Evolutionary conservation across 2,797 vertebrate species (phyloP).

Genomic region (Pangasius djambal): DNA sequence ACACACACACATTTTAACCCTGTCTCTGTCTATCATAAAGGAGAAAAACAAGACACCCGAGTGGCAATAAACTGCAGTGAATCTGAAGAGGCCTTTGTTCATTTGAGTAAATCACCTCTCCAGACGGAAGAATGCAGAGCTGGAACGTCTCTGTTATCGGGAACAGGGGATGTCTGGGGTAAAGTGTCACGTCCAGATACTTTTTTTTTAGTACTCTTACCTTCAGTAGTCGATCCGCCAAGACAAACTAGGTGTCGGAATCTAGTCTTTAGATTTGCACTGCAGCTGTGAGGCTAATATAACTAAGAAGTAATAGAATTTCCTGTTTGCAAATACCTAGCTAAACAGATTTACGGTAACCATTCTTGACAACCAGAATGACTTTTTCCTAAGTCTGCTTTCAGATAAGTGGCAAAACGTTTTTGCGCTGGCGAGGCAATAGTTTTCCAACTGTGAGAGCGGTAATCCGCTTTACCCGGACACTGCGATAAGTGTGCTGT

Average conservation of each 20-base stretch:
- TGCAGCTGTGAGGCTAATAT: background rate
- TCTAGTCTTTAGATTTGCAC: background rate
- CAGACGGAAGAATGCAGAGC: slow-evolving; percentile 20
- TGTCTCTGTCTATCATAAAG: slow-evolving; percentile 9
- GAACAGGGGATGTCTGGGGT: background rate
- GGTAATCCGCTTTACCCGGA: background rate
- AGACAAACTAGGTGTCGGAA: too few species aligned
- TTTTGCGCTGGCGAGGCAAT: background rate
- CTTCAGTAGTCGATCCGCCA: background rate
- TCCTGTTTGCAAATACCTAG: background rate
- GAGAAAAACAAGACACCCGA: background rate
- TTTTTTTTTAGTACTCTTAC: background rate
- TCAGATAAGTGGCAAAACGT: background rate
- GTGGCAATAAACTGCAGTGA: slow-evolving; percentile 9
- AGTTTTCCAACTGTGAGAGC: background rate
- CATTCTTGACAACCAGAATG: background rate
- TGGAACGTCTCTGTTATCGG: slow-evolving; percentile 12
- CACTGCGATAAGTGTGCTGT: background rate
- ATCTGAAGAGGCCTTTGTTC: slow-evolving; percentile 8
- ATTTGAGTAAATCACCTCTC: slow-evolving; percentile 33
- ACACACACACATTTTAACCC: background rate
- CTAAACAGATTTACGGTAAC: background rate
- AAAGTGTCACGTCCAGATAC: background rate
- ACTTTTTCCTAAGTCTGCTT: background rate
- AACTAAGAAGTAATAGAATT: background rate